phyloP scores from a whole-genome alignment of 1,140 invertebrate species.

The Phocides pigmalion region DNA sequence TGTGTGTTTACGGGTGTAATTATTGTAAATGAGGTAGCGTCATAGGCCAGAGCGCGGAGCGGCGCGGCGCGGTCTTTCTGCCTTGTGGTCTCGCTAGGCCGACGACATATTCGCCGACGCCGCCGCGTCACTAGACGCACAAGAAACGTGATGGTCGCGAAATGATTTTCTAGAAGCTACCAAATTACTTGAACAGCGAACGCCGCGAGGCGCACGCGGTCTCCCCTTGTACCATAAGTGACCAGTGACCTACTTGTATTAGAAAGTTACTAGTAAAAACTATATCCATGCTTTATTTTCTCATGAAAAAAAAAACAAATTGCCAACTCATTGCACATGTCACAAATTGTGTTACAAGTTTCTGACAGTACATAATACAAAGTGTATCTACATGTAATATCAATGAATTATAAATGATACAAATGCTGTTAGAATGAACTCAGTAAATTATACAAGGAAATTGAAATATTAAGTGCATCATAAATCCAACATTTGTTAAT shows the following conservation, averaged over 20 bases:
- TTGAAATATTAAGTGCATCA: too few relatives aligned
- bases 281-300: conserved; percentile 17
- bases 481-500: too few relatives aligned
- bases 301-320: conserved; percentile 21
- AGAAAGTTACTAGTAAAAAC: conserved; percentile 45
- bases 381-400: not conserved
- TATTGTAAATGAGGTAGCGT: conserved; percentile 62
- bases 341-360: not conserved
- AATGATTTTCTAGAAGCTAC: conserved; percentile 58
- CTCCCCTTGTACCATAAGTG: conserved; percentile 3
- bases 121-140: conserved; percentile 58
- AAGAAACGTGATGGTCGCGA: conserved; percentile 32
- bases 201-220: conserved; percentile 46
- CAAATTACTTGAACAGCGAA: conserved; percentile 21
- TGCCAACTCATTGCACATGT: not conserved
- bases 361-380: not conserved
- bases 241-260: conserved; percentile 54
- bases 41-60: conserved; percentile 53
- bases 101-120: conserved; percentile 62
- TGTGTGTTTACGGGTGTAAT: conserved; percentile 36
- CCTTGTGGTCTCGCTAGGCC: conserved; percentile 57
- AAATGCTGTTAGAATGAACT: too few relatives aligned
- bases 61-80: conserved; percentile 53
- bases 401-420: too few relatives aligned
- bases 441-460: too few relatives aligned